A percentile compares a stretch with the other conserved stretches of the same genome.
Evolutionary conservation across 35 echinoderm and acorn worm genomes (phyloP).

Genomic region (Amphiura filiformis): DNA sequence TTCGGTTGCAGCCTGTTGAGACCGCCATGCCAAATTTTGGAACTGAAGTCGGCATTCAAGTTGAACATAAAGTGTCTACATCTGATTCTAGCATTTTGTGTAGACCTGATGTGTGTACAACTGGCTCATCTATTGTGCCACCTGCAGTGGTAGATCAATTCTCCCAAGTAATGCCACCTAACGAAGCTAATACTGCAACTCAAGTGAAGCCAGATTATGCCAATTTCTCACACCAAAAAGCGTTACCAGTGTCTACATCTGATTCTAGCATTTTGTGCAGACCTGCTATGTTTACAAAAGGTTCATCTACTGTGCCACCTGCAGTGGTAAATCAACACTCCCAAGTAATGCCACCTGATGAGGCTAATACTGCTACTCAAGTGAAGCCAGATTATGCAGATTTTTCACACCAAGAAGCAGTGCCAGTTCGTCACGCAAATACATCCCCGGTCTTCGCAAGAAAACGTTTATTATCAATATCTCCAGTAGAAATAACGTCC

Average conservation of each 20-base stretch:
- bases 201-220: background rate
- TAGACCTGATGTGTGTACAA: background rate
- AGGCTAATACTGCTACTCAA: background rate
- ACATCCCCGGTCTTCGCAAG: background rate
- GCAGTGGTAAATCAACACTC: background rate
- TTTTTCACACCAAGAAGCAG: background rate
- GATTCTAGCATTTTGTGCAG: background rate
- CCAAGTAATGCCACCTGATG: background rate
- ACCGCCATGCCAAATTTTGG: background rate
- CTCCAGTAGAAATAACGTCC: background rate
- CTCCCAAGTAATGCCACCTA: background rate
- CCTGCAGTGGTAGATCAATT: background rate
- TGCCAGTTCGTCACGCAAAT: background rate
- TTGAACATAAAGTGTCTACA: background rate
- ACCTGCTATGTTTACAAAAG: background rate
- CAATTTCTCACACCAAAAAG: background rate
- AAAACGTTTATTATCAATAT: background rate
- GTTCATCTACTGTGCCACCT: background rate
- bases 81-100: background rate
- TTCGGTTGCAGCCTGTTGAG: slow-evolving; percentile 9
- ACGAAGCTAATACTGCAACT: background rate
- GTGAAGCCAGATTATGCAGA: background rate
- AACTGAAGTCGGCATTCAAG: background rate
- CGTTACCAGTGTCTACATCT: too few relatives aligned
- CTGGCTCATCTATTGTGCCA: background rate